These are phyloP conservation scores for Sphaerophoria taeniata DNA, from an alignment of 2,888 invertebrate genomes.

Conservation along the genomic window DNA sequence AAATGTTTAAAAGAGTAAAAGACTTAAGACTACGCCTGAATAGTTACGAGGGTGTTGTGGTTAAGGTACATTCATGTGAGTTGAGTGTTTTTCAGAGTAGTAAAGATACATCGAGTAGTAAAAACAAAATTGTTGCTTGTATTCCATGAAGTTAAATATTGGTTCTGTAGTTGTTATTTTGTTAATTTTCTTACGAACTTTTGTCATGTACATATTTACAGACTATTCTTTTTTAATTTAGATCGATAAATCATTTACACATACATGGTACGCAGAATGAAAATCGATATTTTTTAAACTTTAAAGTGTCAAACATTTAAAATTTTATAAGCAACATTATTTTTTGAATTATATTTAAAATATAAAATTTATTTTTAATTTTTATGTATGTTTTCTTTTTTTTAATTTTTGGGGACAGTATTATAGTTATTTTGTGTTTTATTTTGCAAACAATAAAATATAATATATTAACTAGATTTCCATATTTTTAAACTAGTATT, in stretches of 20 bases:
- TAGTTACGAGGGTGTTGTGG: slow-evolving; percentile 4
- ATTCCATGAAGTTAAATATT: slow-evolving; percentile 40
- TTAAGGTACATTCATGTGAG: slow-evolving; percentile 63
- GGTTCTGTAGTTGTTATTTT: slow-evolving; percentile 27
- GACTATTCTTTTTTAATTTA: slow-evolving; percentile 7
- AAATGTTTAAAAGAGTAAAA: slow-evolving; percentile 8
- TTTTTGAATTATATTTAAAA: slow-evolving; percentile 30
- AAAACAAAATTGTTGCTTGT: slow-evolving; percentile 46
- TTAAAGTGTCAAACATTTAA: slow-evolving; percentile 31
- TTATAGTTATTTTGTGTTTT: background rate
- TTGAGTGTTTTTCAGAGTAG: slow-evolving; percentile 53
- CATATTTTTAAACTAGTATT: slow-evolving; percentile 80
- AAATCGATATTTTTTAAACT: background rate
- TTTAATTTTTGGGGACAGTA: slow-evolving; percentile 32
- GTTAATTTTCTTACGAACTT: background rate
- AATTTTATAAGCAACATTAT: slow-evolving; percentile 7
- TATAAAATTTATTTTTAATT: slow-evolving; percentile 40
- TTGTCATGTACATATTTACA: slow-evolving; percentile 65
- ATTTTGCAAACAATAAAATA: background rate
- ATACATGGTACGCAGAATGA: slow-evolving; percentile 61
- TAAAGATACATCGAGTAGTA: slow-evolving; percentile 23
- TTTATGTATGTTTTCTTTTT: slow-evolving; percentile 37
- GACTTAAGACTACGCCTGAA: slow-evolving; percentile 17
- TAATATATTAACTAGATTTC: slow-evolving; percentile 39
- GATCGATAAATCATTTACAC: slow-evolving; percentile 47